phyloP scores from a whole-genome alignment of 2,797 vertebrate genomes.

The Lithobates pipiens region DNA sequence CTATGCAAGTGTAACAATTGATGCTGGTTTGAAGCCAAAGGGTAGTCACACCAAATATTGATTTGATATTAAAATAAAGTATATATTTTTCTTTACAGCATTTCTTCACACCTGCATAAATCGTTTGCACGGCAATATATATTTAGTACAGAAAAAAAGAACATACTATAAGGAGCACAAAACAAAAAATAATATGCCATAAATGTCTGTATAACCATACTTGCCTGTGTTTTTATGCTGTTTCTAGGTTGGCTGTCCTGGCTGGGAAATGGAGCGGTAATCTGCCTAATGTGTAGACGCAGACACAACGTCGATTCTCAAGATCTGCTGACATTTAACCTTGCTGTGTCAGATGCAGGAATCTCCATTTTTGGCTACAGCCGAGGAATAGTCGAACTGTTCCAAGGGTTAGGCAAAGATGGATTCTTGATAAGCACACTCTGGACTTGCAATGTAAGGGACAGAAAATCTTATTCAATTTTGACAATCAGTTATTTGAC shows the following conservation, averaged over 20 bases:
- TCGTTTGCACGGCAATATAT: too few relatives aligned
- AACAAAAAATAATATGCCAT: too few relatives aligned
- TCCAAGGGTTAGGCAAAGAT: constrained; percentile 60
- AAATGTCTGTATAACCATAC: too few relatives aligned
- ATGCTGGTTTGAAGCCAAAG: too few relatives aligned
- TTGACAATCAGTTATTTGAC: too few relatives aligned
- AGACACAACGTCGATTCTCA: constrained; percentile 58
- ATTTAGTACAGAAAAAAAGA: too few relatives aligned
- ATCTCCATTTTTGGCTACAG: constrained; percentile 65
- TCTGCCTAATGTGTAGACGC: constrained; percentile 64
- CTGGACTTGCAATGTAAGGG: constrained; percentile 61
- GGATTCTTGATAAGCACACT: constrained; percentile 53
- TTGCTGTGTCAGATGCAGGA: constrained; percentile 51
- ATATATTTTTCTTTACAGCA: too few relatives aligned
- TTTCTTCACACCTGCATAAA: too few relatives aligned
- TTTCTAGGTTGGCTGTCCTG: constrained; percentile 65
- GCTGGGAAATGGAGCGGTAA: constrained; percentile 61
- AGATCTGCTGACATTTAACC: constrained; percentile 64
- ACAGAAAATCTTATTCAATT: background rate
- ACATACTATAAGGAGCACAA: too few relatives aligned
- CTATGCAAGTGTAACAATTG: too few relatives aligned
- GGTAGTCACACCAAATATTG: too few relatives aligned
- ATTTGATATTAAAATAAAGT: too few relatives aligned
- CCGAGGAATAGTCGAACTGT: constrained; percentile 56
- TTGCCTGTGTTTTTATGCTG: background rate